phyloP scores from a whole-genome alignment of 2,888 invertebrate species.

The Protophormia terraenovae region DNA sequence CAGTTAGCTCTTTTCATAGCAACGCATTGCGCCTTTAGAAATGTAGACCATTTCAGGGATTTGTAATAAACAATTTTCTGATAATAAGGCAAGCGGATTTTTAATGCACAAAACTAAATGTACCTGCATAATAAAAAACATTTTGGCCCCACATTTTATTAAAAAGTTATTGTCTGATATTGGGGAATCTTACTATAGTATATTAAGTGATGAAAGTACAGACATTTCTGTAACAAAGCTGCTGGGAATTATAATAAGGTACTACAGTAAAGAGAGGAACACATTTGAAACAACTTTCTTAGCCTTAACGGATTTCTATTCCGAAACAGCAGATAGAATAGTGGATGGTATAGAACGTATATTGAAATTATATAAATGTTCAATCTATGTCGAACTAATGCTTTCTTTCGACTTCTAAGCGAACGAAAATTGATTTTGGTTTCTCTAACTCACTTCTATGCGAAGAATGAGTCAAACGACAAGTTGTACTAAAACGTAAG shows the following conservation, averaged over 20 bases:
- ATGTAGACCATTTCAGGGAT: constrained; percentile 33
- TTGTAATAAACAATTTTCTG: constrained; percentile 28
- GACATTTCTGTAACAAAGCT: no score
- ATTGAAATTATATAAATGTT: not conserved
- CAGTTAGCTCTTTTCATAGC: constrained; percentile 41
- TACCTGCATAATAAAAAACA: constrained; percentile 29
- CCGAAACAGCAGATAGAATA: constrained; percentile 1
- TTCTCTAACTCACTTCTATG: no score
- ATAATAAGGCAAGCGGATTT: constrained; percentile 39
- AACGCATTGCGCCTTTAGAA: constrained; percentile 18
- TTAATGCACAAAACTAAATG: constrained; percentile 43
- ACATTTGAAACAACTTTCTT: constrained; percentile 37
- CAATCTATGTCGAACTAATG: no score
- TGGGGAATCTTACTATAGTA: constrained; percentile 33
- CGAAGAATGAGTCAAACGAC: no score
- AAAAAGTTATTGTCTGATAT: constrained; percentile 38
- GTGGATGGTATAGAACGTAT: not conserved
- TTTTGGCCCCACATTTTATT: constrained; percentile 45
- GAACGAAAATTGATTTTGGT: no score
- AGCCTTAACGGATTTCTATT: constrained; percentile 15
- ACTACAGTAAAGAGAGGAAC: constrained; percentile 15
- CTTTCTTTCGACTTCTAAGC: no score
- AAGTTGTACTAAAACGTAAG: no score
- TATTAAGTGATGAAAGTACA: constrained; percentile 43
- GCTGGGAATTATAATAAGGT: constrained; percentile 42